Evolutionary conservation across 2,113 vertebrate species (phyloP), one percentile per base, ranked within the genome.

Genomic region (Entelurus aequoreus): DNA sequence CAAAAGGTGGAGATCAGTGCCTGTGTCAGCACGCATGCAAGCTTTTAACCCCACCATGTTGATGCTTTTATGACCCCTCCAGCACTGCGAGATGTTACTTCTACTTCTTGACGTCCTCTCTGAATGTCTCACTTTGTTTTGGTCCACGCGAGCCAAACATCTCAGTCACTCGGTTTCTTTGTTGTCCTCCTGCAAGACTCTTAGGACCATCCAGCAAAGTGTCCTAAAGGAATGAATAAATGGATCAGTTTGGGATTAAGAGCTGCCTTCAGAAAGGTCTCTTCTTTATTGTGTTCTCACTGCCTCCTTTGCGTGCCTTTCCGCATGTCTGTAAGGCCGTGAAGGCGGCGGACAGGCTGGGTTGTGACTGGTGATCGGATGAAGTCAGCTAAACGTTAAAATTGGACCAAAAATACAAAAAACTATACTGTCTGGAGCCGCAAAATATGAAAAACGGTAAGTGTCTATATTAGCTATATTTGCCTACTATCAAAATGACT

Each of bases 171-270:
- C 68, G 77, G 28, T 71, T 71, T 79, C 75, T 60, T 86, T 75
- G 63, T 78, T 67, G 77, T 76, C 62, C 86, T 78, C 80, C 79
- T 90, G 84, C 89, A 86, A 83, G 80, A 87, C 78, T 86, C 12
- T 81, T 84, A 74, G 86, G 86, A 87, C 81, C 64, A 69, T 50
- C n/a, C 60, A 71, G 73, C 71, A 72, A 70, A 46, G 37, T 72
- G 85, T 85, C 80, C 86, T 71, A 77, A 85, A 76, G 82, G 85
- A 89, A 89, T 86, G 75, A 92, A 91, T 90, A 90, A 90, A 92
- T 73, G 74, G 85, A 88, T 89, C 82, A 86, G 77, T 85, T 85
- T 72, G 80, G 74, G 78, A 83, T 76, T 82, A 72, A 76, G 67
- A 81, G 60, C 74, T 60, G 65, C 42, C 74, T 86, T 69, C 53